These are phyloP conservation scores for Sisyra nigra DNA, from an alignment of 2,888 invertebrate genomes.

Conservation along the genomic window DNA sequence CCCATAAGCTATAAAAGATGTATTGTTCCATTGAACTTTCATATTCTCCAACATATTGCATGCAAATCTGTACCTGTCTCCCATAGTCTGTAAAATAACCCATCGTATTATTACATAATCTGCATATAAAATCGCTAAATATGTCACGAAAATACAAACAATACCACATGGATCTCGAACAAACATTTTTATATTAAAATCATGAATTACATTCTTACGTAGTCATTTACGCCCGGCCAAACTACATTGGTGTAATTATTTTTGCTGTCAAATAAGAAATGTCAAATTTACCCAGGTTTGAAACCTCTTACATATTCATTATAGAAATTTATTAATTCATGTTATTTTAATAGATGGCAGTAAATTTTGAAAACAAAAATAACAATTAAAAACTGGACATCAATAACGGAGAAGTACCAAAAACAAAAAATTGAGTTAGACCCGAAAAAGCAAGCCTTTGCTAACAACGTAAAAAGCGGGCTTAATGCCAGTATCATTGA, in stretches of 20 bases:
- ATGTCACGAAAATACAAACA: conserved; percentile 63
- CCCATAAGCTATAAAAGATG: conserved; percentile 52
- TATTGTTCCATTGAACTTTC: too few species aligned
- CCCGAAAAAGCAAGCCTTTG: too few species aligned
- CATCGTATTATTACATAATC: conserved; percentile 76
- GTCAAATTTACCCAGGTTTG: not conserved
- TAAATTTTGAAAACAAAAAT: too few species aligned
- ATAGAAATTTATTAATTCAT: too few species aligned
- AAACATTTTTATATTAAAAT: conserved; percentile 33
- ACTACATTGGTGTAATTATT: not conserved
- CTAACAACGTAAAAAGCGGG: too few species aligned
- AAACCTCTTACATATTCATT: not conserved
- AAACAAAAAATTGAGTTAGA: too few species aligned
- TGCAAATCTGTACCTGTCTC: conserved; percentile 43
- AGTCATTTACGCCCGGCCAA: too few species aligned
- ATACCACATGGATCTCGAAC: conserved; percentile 74
- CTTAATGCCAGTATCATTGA: too few species aligned
- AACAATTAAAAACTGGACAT: too few species aligned
- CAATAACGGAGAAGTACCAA: too few species aligned
- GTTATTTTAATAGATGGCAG: not conserved
- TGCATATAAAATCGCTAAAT: conserved; percentile 65
- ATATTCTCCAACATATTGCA: not conserved
- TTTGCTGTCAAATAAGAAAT: not conserved
- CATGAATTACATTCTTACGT: too few species aligned
- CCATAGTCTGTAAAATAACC: conserved; percentile 68